Conservation (phyloP, 2,113 vertebrate genomes). For the Melanerpes formicivorus region DNA sequence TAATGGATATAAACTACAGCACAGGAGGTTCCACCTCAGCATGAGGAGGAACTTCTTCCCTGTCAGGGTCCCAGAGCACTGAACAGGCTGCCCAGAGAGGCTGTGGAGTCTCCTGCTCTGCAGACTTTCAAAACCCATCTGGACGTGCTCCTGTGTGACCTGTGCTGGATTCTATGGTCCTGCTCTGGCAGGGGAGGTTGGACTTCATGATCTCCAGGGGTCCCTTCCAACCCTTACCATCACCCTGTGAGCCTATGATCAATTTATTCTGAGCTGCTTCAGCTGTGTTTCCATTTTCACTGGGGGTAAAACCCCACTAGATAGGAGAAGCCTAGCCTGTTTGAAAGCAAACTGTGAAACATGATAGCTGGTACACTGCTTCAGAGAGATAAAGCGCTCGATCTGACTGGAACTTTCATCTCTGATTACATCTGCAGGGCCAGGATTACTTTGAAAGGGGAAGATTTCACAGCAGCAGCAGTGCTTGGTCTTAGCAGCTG, state of each 20-base stretch:
- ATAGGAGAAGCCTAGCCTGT: neutral
- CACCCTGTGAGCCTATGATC: neutral
- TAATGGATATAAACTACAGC: too few species aligned
- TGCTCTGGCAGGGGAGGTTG: too few species aligned
- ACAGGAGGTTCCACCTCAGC: too few species aligned
- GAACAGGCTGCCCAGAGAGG: too few species aligned
- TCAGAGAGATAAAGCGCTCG: neutral
- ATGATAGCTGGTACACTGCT: neutral
- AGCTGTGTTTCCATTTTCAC: neutral
- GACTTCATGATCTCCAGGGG: too few species aligned
- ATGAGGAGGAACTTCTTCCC: too few species aligned
- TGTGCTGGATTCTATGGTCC: too few species aligned
- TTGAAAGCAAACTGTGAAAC: neutral
- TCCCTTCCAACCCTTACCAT: too few species aligned
- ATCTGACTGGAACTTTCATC: constrained; percentile 23
- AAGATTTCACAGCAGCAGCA: constrained; percentile 14
- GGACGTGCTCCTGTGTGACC: too few species aligned
- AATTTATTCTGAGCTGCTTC: neutral
- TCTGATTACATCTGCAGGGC: constrained; percentile 16
- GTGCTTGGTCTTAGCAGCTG: neutral
- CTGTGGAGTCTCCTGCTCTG: too few species aligned
- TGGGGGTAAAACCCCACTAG: neutral
- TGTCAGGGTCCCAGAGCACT: too few species aligned
- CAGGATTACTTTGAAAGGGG: constrained; percentile 13
- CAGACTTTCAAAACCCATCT: too few species aligned